phyloP scores from a whole-genome alignment of 2,888 invertebrate species.

The Chrysolina haemoptera region DNA sequence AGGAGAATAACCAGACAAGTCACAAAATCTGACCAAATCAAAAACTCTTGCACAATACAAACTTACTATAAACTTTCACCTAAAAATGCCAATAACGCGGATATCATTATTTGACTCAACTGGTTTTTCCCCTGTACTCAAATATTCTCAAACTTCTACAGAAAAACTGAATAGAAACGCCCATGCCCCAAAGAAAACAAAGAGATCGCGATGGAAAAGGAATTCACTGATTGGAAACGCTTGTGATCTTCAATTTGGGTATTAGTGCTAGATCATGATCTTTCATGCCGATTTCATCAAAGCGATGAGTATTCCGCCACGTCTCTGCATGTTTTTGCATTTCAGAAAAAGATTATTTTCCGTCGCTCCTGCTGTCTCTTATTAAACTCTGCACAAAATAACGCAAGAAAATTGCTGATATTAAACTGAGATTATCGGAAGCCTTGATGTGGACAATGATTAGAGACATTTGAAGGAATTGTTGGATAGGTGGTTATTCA shows the following conservation, averaged over 20 bases:
- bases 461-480: not conserved
- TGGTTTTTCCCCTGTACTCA: too few relatives aligned
- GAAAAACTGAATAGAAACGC: not conserved
- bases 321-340: constrained; percentile 46
- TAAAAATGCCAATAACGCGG: too few relatives aligned
- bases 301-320: constrained; percentile 15
- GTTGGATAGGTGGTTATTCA: not conserved
- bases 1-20: too few relatives aligned
- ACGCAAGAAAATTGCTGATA: not conserved
- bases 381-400: not conserved
- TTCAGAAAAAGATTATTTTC: constrained; percentile 42
- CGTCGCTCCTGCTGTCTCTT: constrained; percentile 3
- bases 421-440: not conserved
- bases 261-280: constrained; percentile 46
- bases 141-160: too few relatives aligned
- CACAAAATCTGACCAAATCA: too few relatives aligned
- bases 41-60: too few relatives aligned
- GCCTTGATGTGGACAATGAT: not conserved
- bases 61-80: too few relatives aligned
- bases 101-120: too few relatives aligned
- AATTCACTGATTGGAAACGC: constrained; percentile 46
- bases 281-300: constrained; percentile 33
- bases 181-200: constrained; percentile 25
- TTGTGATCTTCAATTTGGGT: constrained; percentile 47
- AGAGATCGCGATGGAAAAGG: constrained; percentile 36